Conservation (phyloP, 2,888 invertebrate species). For the Heliconius sara region DNA sequence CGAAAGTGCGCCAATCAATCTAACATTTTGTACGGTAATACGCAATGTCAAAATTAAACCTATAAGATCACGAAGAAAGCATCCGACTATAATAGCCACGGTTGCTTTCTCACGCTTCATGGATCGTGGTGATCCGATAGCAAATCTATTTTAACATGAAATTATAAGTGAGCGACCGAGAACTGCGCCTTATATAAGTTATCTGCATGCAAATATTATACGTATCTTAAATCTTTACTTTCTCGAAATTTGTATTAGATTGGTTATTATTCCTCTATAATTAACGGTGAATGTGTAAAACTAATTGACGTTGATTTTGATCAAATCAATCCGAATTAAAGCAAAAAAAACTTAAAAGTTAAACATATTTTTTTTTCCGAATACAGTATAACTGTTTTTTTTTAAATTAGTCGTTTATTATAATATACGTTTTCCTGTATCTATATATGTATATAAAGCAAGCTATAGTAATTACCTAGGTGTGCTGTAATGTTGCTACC, state of each 20-base stretch:
- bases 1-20: constrained; percentile 70
- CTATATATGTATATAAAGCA: neutral
- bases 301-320: neutral
- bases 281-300: neutral
- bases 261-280: constrained; percentile 1
- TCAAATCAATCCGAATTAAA: neutral
- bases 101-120: constrained; percentile 47
- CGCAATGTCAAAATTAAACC: constrained; percentile 50
- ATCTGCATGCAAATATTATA: constrained; percentile 29
- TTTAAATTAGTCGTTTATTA: neutral
- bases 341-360: neutral
- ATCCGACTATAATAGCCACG: constrained; percentile 43
- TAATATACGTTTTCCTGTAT: neutral
- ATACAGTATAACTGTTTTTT: too few species aligned
- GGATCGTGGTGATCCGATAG: constrained; percentile 34
- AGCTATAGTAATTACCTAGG: constrained; percentile 2
- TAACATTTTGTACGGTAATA: constrained; percentile 58
- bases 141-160: constrained; percentile 30
- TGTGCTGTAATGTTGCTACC: constrained; percentile 15
- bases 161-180: constrained; percentile 17
- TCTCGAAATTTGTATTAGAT: constrained; percentile 19
- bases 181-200: constrained; percentile 26
- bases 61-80: constrained; percentile 50
- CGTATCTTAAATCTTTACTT: constrained; percentile 26
- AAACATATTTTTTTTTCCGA: neutral